A percentile compares a stretch with the other conserved stretches of the same genome.
Evolutionary conservation across 1,140 invertebrate species (phyloP).

Genomic region (Caenorhabditis brenneri): DNA sequence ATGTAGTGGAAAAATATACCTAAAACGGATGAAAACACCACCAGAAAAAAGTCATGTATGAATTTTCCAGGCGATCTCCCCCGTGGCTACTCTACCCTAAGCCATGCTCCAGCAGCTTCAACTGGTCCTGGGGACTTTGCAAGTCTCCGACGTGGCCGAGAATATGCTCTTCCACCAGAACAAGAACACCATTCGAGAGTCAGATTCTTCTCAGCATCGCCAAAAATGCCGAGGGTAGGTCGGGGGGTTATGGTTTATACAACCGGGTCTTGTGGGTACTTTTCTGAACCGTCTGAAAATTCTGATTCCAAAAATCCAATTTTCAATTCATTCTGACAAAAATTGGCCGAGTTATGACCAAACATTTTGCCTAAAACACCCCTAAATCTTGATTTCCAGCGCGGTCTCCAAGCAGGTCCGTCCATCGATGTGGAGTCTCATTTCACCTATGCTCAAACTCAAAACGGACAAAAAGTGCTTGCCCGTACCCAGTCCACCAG

Average conservation of each 20-base stretch:
- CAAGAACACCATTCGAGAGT: conserved; percentile 2
- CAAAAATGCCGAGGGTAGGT: conserved; percentile 45
- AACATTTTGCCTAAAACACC: too few species aligned
- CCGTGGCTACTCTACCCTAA: conserved; percentile 5
- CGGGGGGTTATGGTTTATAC: too few species aligned
- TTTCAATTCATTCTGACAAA: not conserved
- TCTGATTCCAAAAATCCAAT: too few species aligned
- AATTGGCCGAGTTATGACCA: not conserved
- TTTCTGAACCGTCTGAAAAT: too few species aligned
- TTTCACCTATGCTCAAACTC: conserved; percentile 48
- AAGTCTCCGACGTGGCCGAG: conserved; percentile 37
- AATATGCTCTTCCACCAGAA: conserved; percentile 33
- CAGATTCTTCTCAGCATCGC: conserved; percentile 45
- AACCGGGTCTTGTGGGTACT: too few species aligned
- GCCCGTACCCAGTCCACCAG: conserved; percentile 31
- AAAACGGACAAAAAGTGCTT: conserved; percentile 47
- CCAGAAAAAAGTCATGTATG: too few species aligned
- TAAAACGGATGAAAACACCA: too few species aligned
- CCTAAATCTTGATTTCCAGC: not conserved
- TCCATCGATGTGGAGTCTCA: conserved; percentile 22
- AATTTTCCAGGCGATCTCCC: not conserved
- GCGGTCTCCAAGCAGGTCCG: conserved; percentile 25
- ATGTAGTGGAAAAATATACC: too few species aligned
- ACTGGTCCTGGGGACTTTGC: conserved; percentile 25
- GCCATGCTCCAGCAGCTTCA: not conserved